phyloP scores from a whole-genome alignment of 1,140 invertebrate genomes.

The Magallana ariakensis region DNA sequence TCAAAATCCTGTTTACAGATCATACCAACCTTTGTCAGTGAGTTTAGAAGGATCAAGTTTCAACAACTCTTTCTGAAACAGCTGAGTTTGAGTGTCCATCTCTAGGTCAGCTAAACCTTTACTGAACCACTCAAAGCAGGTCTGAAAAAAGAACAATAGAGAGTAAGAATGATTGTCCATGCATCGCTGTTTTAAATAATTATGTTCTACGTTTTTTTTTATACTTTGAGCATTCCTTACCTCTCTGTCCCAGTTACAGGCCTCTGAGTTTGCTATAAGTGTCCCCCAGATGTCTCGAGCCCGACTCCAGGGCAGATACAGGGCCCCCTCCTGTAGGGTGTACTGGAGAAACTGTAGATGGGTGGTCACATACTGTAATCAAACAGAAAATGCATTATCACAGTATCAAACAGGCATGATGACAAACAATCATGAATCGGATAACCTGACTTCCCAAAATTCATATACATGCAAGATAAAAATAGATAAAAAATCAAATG shows the following conservation, averaged over 20 bases:
- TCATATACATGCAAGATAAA: too few relatives aligned
- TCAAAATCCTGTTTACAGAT: too few relatives aligned
- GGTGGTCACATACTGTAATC: constrained; percentile 79
- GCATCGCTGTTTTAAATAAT: background rate
- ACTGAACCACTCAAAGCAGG: constrained; percentile 82
- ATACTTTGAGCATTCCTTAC: constrained; percentile 56
- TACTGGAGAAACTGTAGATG: constrained; percentile 82
- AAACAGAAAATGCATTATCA: background rate
- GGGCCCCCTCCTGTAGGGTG: constrained; percentile 81
- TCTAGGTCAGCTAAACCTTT: constrained; percentile 81
- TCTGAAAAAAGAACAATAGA: constrained; percentile 66
- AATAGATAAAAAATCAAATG: too few relatives aligned
- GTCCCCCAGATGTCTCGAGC: constrained; percentile 82
- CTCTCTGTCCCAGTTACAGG: constrained; percentile 81
- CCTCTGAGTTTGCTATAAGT: constrained; percentile 79
- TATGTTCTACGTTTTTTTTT: background rate
- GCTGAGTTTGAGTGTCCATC: constrained; percentile 79
- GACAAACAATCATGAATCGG: too few relatives aligned
- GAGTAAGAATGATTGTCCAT: background rate
- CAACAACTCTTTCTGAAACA: constrained; percentile 82
- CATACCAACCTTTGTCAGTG: constrained; percentile 75
- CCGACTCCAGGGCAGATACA: constrained; percentile 81
- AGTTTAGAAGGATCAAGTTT: constrained; percentile 79
- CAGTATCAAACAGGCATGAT: too few relatives aligned
- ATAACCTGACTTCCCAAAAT: too few relatives aligned